Evolutionary conservation across 2,888 invertebrate species (phyloP).

Genomic region (Erannis defoliaria): DNA sequence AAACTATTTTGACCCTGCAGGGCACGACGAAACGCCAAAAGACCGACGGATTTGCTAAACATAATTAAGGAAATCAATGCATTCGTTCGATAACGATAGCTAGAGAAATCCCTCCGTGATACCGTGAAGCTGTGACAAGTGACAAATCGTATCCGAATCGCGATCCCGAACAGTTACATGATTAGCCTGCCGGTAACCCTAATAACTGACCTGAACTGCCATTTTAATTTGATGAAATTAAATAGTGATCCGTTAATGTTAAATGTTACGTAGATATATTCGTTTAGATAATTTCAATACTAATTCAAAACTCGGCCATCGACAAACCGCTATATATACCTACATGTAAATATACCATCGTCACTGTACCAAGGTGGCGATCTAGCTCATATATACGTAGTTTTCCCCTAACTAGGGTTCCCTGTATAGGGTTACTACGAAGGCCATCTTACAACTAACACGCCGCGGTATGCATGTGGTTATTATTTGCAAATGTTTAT

Average conservation of each 20-base stretch:
- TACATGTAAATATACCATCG: constrained; percentile 53
- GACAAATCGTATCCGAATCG: too few species aligned
- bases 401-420: constrained; percentile 6
- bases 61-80: too few species aligned
- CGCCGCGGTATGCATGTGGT: neutral
- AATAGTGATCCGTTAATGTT: constrained; percentile 29
- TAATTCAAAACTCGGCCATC: constrained; percentile 56
- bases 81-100: too few species aligned
- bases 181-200: neutral
- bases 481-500: neutral
- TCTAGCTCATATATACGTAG: constrained; percentile 8
- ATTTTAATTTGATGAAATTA: constrained; percentile 18
- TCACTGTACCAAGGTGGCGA: constrained; percentile 62
- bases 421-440: constrained; percentile 9
- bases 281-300: constrained; percentile 55
- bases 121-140: too few species aligned
- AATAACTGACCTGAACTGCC: neutral
- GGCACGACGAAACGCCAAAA: too few species aligned
- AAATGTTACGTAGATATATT: constrained; percentile 24
- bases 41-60: too few species aligned
- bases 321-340: constrained; percentile 63
- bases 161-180: too few species aligned
- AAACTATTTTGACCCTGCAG: too few species aligned
- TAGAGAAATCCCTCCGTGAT: too few species aligned
- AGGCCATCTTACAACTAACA: constrained; percentile 2